Base-by-base conservation (phyloP, 37 sponge, comb jelly and placozoan genomes). In the Tethya wilhelma region DNA sequence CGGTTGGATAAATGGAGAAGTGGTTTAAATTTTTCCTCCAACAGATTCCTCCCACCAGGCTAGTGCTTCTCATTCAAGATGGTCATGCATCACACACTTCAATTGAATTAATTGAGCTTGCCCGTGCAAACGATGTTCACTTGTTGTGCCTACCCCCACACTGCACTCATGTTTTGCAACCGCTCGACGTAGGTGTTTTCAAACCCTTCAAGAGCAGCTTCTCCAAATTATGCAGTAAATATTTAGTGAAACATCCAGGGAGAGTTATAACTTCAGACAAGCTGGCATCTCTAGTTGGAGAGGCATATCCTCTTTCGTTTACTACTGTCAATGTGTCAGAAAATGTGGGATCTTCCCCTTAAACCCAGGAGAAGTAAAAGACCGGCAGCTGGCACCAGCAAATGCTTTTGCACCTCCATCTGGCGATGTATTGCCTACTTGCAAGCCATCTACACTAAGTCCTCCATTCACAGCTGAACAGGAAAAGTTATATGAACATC, bases 141-240 rank as follows among this genome's bases (percentile, higher is more conserved):
- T 19, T 90, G 5, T 38, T 90, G 30, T 84, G 86, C 41, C 39
- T 90, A 1, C 91, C 91, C 17, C 33, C 91, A 0, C 91, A 90
- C 42, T 81, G 82, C 25, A 71, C 81, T 0, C 86, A 85, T 42
- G 73, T 84, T 38, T 73, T 90, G 1, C 91, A 90, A 73, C 86
- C 82, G 29, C 49, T 90, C 8, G 86, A 85, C 81, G 86, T 90
- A 1, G 78, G 86, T 25, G 81, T 84, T 8, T 85, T 90, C 58
- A 90, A 83, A 73, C 81, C 91, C 0, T 80, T 89, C 42, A 83
- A 82, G 58, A 31, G 74, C 31, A 56, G 65, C 26, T 89, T 83
- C 59, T 45, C 44, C 59, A 89, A 83, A 56, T 83, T 79, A 26
- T 84, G 85, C 38, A 34, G 26, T 17, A 74, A 80, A 11, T 84